Conservation (phyloP, 2,888 invertebrate species). For the Uloborus plumipes region DNA sequence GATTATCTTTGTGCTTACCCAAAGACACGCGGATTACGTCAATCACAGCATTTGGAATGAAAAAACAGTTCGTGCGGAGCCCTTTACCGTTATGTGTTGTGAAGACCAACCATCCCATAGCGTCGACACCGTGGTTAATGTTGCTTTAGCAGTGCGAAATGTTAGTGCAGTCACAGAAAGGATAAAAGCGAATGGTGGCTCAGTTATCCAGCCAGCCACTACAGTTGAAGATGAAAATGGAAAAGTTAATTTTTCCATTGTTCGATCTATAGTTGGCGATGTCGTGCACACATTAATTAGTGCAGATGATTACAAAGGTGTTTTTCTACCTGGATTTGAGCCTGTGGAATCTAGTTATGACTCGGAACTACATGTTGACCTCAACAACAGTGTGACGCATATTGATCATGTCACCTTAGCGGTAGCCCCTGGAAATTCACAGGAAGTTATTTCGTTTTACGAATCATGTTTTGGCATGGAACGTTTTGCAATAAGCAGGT, state of each 20-base stretch:
- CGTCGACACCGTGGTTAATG: conserved; percentile 72
- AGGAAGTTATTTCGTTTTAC: conserved; percentile 72
- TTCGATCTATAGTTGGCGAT: conserved; percentile 72
- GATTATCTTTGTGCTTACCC: conserved; percentile 69
- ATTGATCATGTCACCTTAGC: conserved; percentile 73
- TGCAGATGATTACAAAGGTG: conserved; percentile 70
- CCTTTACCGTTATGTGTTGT: conserved; percentile 30
- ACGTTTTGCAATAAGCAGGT: conserved; percentile 71
- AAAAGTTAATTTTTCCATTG: conserved; percentile 70
- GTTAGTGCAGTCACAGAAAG: conserved; percentile 62
- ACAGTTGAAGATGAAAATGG: conserved; percentile 68
- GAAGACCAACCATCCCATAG: neutral
- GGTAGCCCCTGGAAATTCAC: conserved; percentile 70
- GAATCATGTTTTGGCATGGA: conserved; percentile 72
- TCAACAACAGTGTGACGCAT: conserved; percentile 66
- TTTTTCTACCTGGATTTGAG: conserved; percentile 72
- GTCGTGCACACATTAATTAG: conserved; percentile 73
- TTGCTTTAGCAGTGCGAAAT: conserved; percentile 71
- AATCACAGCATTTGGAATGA: neutral
- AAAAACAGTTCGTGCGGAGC: neutral
- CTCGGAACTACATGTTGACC: neutral
- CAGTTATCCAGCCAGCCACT: conserved; percentile 8
- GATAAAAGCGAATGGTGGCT: conserved; percentile 1
- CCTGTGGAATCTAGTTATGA: neutral
- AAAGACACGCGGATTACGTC: conserved; percentile 15